Evolutionary conservation across 1,140 invertebrate genomes (phyloP), one percentile per base, ranked within the genome.

Genomic region (Achatina immaculata): DNA sequence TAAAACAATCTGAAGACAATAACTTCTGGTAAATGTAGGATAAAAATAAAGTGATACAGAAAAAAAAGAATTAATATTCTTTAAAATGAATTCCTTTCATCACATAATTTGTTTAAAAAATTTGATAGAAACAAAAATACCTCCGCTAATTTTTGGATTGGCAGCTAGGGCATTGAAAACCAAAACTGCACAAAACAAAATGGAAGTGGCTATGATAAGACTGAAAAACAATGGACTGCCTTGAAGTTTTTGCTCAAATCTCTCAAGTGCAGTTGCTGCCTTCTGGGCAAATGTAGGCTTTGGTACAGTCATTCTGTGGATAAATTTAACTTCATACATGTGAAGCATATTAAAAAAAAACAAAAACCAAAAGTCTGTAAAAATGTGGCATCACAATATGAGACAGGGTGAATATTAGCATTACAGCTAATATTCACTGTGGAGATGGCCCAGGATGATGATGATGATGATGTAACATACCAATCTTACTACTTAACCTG

Each of bases 201-300:
- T 14, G 34, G 51, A 58, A 7, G 76, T 68, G 43, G 19, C 14
- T 16, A 78, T 43, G 14, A 78, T 78, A 2, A 78, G 62, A 24
- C 38, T 45, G 28, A 68, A 4, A 68, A 78, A 78, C n/a, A 78
- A 40, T 28, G 58, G 65, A 11, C 76, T 78, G 62, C 42, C 68
- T 36, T 55, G 40, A 21, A 78, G 31, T 34, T 31, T 45, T 9
- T 24, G 58, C 28, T 78, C 76, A 42, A 43, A 2, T 34, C 21
- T 31, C 1, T 0, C 36, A 1, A 65, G 1, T 38, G 74, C 11
- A 16, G 19, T 34, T 31, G 42, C 40, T 31, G 76, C 65, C 34
- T 78, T 78, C 62, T 78, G 62, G 16, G 0, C 42, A 36, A 66
- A 11, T 38, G 38, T 66, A 6, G 28, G 11, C 62, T 45, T 68